These are phyloP conservation scores for Lamellibrachia luymesi DNA, from an alignment of 1,140 invertebrate genomes.

Conservation along the genomic window DNA sequence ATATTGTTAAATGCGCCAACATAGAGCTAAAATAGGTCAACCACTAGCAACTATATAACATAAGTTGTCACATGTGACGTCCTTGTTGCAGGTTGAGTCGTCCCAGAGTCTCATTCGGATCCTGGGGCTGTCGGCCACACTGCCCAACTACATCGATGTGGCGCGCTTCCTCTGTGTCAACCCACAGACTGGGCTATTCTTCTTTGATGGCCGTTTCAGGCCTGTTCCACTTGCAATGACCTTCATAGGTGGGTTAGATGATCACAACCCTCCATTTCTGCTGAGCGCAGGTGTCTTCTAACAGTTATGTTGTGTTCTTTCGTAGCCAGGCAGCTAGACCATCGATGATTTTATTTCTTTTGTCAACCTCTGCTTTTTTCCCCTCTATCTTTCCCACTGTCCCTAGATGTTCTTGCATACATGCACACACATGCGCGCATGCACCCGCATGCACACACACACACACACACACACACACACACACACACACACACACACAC, in stretches of 20 bases:
- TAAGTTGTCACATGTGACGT: not conserved
- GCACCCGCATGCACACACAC: not conserved
- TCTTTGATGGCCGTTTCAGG: conserved; percentile 94
- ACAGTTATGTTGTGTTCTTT: no score
- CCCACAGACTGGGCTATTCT: conserved; percentile 89
- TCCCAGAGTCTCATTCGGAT: conserved; percentile 96
- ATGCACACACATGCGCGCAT: not conserved
- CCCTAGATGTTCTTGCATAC: not conserved
- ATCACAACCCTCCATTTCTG: not conserved
- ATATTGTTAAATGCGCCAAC: no score
- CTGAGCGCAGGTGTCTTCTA: no score
- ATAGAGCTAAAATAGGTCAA: no score
- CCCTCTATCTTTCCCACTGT: no score
- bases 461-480: not conserved
- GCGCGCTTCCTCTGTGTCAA: conserved; percentile 92
- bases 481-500: no score
- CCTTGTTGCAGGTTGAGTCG: conserved; percentile 72
- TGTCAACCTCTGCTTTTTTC: no score
- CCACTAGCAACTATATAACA: no score
- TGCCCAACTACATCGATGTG: conserved; percentile 98
- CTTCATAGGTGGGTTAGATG: conserved; percentile 50
- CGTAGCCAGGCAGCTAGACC: no score
- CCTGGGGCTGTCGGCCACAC: conserved; percentile 94
- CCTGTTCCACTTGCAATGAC: conserved; percentile 89
- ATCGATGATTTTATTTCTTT: no score